These are phyloP conservation scores for Lethrus apterus DNA, from an alignment of 1,140 invertebrate species.

Conservation along the genomic window DNA sequence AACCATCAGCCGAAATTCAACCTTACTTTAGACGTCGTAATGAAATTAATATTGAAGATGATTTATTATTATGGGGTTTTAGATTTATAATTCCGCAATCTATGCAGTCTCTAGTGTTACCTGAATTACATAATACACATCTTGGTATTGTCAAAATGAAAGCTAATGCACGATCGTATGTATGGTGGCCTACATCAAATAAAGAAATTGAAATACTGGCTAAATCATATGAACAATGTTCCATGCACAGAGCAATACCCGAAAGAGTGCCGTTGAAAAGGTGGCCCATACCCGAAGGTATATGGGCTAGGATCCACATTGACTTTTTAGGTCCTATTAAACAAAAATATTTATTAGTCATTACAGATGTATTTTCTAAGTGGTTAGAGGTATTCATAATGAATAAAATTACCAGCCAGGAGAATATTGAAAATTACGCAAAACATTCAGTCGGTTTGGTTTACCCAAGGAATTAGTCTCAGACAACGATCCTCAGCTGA, in stretches of 20 bases:
- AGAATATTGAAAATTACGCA: no score
- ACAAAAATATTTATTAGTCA: conserved; percentile 9
- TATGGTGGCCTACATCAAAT: conserved; percentile 39
- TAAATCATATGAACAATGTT: background rate
- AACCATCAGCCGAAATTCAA: background rate
- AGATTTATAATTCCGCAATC: conserved; percentile 29
- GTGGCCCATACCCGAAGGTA: background rate
- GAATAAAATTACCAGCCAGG: no score
- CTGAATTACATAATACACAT: conserved; percentile 41
- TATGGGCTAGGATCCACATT: conserved; percentile 5
- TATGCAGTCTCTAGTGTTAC: conserved; percentile 26
- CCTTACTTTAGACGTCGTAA: conserved; percentile 2
- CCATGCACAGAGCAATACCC: background rate
- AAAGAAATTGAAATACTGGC: conserved; percentile 3
- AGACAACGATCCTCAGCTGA: no score
- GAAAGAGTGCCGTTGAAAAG: conserved; percentile 1
- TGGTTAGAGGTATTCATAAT: conserved; percentile 11
- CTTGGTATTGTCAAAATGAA: conserved; percentile 46
- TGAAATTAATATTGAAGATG: conserved; percentile 22
- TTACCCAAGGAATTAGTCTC: no score
- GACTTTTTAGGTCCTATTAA: conserved; percentile 11
- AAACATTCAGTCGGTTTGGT: no score
- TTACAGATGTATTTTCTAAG: conserved; percentile 12
- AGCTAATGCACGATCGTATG: conserved; percentile 39
- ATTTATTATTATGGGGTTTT: conserved; percentile 19